A percentile compares a stretch with the other conserved stretches of the same genome.
Conservation (phyloP, 1,140 invertebrate species). For the Papilio aristodemus region DNA sequence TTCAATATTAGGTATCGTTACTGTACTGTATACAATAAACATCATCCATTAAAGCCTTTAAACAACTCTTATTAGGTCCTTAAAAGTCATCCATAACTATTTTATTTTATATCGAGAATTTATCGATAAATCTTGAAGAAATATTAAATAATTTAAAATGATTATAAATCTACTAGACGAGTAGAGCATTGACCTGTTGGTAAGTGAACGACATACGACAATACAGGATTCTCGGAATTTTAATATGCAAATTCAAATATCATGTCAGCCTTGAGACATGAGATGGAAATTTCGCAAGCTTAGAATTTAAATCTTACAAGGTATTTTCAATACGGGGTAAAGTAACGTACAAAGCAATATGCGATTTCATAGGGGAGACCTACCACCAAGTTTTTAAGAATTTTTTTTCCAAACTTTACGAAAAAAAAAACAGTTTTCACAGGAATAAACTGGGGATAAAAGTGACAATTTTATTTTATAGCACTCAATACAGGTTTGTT, state of each 20-base stretch:
- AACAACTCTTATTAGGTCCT: no score
- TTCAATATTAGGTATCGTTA: no score
- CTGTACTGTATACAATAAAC: no score
- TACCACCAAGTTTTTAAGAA: background rate
- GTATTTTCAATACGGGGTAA: background rate
- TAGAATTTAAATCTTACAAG: background rate
- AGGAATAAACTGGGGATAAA: no score
- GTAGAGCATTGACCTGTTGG: background rate
- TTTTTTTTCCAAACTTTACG: background rate
- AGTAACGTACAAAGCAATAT: background rate
- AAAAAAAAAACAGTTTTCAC: no score
- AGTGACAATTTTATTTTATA: no score
- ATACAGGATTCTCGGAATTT: background rate
- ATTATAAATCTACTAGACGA: background rate
- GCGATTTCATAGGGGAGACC: background rate
- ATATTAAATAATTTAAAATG: background rate
- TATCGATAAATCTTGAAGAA: no score
- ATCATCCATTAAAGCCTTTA: no score
- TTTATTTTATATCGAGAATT: no score
- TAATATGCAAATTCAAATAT: background rate
- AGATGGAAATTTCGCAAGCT: background rate
- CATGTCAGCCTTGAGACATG: background rate
- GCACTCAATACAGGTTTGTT: no score
- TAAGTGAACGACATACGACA: background rate
- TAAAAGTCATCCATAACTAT: no score